These are phyloP conservation scores for Lycopodina hypogea DNA, from an alignment of 37 sponge, comb jelly and placozoan species.

Conservation along the genomic window DNA sequence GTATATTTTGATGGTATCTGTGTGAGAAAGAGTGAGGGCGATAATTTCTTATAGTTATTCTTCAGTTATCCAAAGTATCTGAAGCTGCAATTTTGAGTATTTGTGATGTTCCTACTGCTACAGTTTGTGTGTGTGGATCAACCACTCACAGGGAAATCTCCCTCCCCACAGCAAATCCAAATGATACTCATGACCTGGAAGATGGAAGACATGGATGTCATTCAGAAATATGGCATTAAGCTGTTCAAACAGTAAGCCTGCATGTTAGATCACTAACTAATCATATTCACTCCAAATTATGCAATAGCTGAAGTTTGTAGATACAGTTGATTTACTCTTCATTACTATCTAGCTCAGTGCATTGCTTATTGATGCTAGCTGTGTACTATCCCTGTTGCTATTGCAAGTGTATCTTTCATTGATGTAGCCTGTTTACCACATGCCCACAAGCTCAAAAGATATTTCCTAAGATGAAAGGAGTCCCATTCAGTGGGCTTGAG, in stretches of 20 bases:
- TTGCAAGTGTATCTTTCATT: not conserved
- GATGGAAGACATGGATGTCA: slow-evolving; percentile 20
- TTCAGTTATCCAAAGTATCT: not conserved
- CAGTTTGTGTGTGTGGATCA: slow-evolving; percentile 10
- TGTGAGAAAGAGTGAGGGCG: no score
- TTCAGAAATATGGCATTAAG: slow-evolving; percentile 14
- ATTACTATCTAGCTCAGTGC: not conserved
- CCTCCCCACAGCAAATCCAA: slow-evolving; percentile 23
- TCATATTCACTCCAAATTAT: no score
- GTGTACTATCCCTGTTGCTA: no score
- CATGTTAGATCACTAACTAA: no score
- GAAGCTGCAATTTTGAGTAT: slow-evolving; percentile 16
- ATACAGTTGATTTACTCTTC: no score
- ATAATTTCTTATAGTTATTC: no score
- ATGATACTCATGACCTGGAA: slow-evolving; percentile 39
- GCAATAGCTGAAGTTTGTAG: no score
- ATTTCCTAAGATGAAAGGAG: slow-evolving; percentile 47
- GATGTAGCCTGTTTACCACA: slow-evolving; percentile 51
- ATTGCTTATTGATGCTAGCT: no score
- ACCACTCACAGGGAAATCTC: not conserved
- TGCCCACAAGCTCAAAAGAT: slow-evolving; percentile 33
- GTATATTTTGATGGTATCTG: no score
- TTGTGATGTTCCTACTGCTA: slow-evolving; percentile 7
- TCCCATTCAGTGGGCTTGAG: slow-evolving; percentile 27
- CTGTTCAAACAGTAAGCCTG: slow-evolving; percentile 35